Base-by-base conservation (phyloP, 1,140 invertebrate genomes). In the Trichonephila inaurata region DNA sequence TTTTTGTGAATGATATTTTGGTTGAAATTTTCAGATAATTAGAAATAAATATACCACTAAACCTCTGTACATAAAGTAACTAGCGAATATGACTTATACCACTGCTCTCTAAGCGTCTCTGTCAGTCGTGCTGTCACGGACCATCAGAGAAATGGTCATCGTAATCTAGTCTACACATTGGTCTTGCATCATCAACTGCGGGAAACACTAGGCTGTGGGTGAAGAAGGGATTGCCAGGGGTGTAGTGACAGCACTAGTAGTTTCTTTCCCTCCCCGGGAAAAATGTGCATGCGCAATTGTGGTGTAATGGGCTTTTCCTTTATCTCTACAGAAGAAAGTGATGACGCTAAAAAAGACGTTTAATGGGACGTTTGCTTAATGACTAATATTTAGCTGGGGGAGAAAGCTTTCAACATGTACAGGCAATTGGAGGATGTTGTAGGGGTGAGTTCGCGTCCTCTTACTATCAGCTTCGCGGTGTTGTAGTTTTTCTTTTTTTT, bases 161-260 rank as follows among this genome's bases (percentile, higher is more conserved):
- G 66, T 91, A 91, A 91, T 91, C 51, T 82, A 91, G 89, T 91
- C 89, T 82, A 91, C 64, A 82, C 58, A 91, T 77, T 72, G 18
- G 51, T 82, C 72, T 72, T 91, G 89, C 89, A 51, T 91, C 72
- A 91, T 91, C 69, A 91, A 91, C 89, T 91, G 6, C 72, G 72
- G 24, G n/a, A 60, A 58, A 62, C 14, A 69, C 44, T 16, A 81
- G 21, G 33, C n/a, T 60, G 33, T 18, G n/a, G 58, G 51, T 24
- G 33, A 44, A 28, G 18, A n/a, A 24, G 69, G 24, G 24, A 12
- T 91, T 1, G 8, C 19, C 44, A 82, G 72, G 89, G 89, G 89
- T 91, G 89, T 91, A 72, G 89, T 91, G 89, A 28, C 28, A 72
- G 62, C 12, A 66, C 3, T 28, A 19, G 64, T 85, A 58, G 21